A percentile compares a stretch with the other conserved stretches of the same genome.
These are phyloP conservation scores for Clarias macrocephalus DNA, from an alignment of 2,113 vertebrate genomes.

Conservation along the genomic window DNA sequence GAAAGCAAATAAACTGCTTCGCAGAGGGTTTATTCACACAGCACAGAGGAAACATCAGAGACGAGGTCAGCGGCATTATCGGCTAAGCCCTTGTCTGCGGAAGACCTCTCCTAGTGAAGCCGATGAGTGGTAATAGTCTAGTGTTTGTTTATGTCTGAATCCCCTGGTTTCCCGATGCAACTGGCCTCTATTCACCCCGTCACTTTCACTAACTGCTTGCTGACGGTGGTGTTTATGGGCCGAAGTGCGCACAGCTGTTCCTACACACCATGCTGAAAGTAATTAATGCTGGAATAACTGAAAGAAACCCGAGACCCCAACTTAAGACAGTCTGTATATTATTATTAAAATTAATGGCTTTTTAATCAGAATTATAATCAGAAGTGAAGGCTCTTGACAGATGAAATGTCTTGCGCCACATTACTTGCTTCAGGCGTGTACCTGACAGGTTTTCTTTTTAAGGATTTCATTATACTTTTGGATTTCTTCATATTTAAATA, in stretches of 20 bases:
- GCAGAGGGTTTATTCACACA: constrained; percentile 31
- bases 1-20: constrained; percentile 38
- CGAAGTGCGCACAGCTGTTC: constrained; percentile 21
- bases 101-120: constrained; percentile 22
- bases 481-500: neutral
- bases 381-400: neutral
- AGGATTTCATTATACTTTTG: neutral
- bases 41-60: constrained; percentile 27
- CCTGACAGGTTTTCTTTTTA: neutral
- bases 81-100: constrained; percentile 17
- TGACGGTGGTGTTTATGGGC: constrained; percentile 31
- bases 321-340: neutral
- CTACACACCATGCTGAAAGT: neutral
- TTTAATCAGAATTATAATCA: neutral
- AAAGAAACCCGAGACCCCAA: neutral
- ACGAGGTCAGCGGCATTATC: constrained; percentile 20
- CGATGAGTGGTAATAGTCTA: constrained; percentile 29
- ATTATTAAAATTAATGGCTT: neutral
- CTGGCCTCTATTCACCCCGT: constrained; percentile 37
- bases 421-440: neutral
- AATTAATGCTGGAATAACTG: constrained; percentile 1
- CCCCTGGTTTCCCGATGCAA: constrained; percentile 32
- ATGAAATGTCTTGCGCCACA: neutral
- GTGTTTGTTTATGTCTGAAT: constrained; percentile 51
- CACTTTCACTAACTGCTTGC: constrained; percentile 37